A percentile compares a stretch with the other conserved stretches of the same genome.
Conservation (phyloP, 1,140 invertebrate genomes). For the Pseudomyrmex gracilis region DNA sequence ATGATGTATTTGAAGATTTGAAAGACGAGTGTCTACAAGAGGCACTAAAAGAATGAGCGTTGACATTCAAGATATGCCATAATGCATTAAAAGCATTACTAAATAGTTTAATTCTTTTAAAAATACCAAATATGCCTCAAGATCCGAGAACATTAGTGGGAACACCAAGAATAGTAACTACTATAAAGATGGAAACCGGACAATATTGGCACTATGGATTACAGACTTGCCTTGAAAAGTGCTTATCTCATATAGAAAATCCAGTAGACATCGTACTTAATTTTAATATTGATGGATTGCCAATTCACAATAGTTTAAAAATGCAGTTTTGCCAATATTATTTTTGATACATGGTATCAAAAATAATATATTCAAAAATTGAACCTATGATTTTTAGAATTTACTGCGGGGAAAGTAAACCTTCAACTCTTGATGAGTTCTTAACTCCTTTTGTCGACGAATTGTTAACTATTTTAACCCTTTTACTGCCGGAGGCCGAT, state of each 20-base stretch:
- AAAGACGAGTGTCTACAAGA: background rate
- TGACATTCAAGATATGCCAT: conserved; percentile 25
- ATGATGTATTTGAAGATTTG: too few species aligned
- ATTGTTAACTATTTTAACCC: conserved; percentile 26
- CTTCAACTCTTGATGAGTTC: conserved; percentile 6
- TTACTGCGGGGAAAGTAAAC: conserved; percentile 31
- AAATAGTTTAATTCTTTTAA: background rate
- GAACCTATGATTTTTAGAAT: conserved; percentile 39
- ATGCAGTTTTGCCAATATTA: conserved; percentile 21
- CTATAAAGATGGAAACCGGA: conserved; percentile 6
- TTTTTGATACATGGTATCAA: conserved; percentile 28
- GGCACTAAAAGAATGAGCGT: conserved; percentile 20
- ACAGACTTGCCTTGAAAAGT: conserved; percentile 11
- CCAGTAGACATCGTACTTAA: conserved; percentile 9
- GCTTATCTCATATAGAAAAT: background rate
- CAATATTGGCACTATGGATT: conserved; percentile 25
- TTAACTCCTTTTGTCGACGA: conserved; percentile 17
- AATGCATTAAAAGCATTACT: conserved; percentile 28
- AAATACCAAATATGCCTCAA: conserved; percentile 26
- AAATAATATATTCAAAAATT: conserved; percentile 18
- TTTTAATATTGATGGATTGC: conserved; percentile 34
- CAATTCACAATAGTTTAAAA: conserved; percentile 10
- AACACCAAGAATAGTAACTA: conserved; percentile 9
- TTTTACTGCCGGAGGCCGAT: too few species aligned
- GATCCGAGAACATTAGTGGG: conserved; percentile 27